phyloP scores from a whole-genome alignment of 2,888 invertebrate species.

The Baronia brevicornis region DNA sequence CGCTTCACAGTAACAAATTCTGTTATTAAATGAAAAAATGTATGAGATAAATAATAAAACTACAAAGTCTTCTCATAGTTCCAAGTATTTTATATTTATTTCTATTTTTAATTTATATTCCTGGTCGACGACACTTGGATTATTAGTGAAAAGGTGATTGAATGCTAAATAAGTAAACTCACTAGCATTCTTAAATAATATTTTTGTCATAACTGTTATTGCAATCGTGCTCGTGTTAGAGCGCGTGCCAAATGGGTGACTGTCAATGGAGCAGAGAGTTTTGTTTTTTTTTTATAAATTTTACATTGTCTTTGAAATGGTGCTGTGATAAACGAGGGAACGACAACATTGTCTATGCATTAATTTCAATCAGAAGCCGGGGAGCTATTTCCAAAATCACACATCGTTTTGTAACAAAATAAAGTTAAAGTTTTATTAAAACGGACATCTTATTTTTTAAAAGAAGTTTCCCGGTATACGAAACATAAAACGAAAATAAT shows the following conservation, averaged over 20 bases:
- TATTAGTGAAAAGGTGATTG: background rate
- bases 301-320: conserved; percentile 20
- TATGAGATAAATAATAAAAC: no score
- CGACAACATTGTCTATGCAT: conserved; percentile 10
- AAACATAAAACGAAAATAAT: conserved; percentile 1
- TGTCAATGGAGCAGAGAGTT: conserved; percentile 43
- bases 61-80: no score
- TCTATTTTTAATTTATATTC: background rate
- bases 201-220: conserved; percentile 1
- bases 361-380: conserved; percentile 9
- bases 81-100: no score
- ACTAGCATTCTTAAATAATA: conserved; percentile 11
- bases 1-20: no score
- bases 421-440: conserved; percentile 8
- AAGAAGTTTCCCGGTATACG: background rate
- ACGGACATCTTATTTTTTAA: conserved; percentile 4
- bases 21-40: no score
- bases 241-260: conserved; percentile 66
- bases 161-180: conserved; percentile 5
- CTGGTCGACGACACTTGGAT: background rate
- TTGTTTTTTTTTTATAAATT: conserved; percentile 16
- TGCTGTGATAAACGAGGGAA: conserved; percentile 11
- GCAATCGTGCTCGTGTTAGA: conserved; percentile 3
- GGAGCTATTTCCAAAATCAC: conserved; percentile 8
- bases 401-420: conserved; percentile 7